Base-by-base conservation (phyloP, 2,888 invertebrate species). In the Polydrusus cervinus region DNA sequence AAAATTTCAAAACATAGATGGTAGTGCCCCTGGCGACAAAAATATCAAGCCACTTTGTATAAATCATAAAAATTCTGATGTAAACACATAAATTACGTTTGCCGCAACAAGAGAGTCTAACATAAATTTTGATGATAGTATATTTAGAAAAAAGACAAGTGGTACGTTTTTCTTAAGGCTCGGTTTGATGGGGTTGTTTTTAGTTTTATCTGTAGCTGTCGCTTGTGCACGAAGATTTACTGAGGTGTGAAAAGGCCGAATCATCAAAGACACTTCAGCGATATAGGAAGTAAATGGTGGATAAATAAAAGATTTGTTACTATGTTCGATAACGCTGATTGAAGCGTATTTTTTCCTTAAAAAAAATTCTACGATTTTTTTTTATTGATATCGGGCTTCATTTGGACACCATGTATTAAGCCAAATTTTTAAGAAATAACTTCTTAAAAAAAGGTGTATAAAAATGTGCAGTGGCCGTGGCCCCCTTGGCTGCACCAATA, bases 61-160 rank as follows among this genome's bases (percentile, higher is more conserved):
- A 77, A 77, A 77, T 77, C 77, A 77, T 77, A 77, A 77, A 77
- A 77, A 74, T 74, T 77, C 64, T 71, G 74, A 74, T 74, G 74
- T 77, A 77, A 77, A 77, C 77, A 77, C 74, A 77, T 77, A 77
- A 77, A 77, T 77, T 68, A 64, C 40, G 71, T 51, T 71, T 67
- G 67, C 75, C 71, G 62, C 71, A 75, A 75, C 75, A 68, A 61
- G 71, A 75, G 67, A 55, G 75, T 16, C 61, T 71, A 75, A 75
- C 75, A 75, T 75, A 75, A 75, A 75, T 75, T 71, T 51, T 68
- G 68, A 75, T 64, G 75, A 71, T 55, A 75, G 71, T 71, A 71
- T 62, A 75, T 75, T 75, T 71, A 16, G 68, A 47, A 62, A 25
- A 66, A 75, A 68, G 71, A 71, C 71, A 68, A 71, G 67, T 71